Evolutionary conservation across 1,140 invertebrate species (phyloP), one percentile per base, ranked within the genome.

Genomic region (Sycophaga agraensis): DNA sequence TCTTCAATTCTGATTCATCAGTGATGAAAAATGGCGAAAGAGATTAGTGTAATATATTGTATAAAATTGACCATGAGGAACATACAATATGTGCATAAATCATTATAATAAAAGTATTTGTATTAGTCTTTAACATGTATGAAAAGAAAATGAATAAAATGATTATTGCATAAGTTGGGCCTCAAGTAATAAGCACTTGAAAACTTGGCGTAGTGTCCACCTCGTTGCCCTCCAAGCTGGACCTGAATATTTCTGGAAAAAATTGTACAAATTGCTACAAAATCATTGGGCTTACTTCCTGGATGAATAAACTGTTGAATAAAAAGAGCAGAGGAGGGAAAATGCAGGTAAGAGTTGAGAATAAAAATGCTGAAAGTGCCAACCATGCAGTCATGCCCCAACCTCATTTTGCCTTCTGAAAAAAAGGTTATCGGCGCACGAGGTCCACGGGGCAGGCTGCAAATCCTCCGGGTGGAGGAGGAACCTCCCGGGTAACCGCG

Each of bases 361-460:
- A 12, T 22, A 28, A 43, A 50, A 42, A 42, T 12, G 2, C 14
- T 19, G 21, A 57, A 42, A 53, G 37, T 45, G 24, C 34, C n/a
- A 26, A 37, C 22, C 26, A 53, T 26, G 42, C 28, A 54, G 22
- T 5, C 31, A 54, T 45, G 17, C 22, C 42, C 37, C 35, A 35
- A 55, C 35, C 24, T 53, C 16, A 34, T 21, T 37, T 57, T 16
- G 4, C 22, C 7, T 12, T 14, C 28, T 2, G 4, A 37, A 51
- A 34, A 16, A 40, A 51, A 63, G 61, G 54, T 63, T 63, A 63
- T 45, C 43, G 12, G 12, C 7, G 28, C 43, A 51, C 40, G 46
- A 56, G 45, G 16, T 9, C 22, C 22, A 12, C 17, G 21, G 31
- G 50, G 26, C 12, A 7, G 1, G 2, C 2, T 28, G 12, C 8